Evolutionary conservation across 2,888 invertebrate genomes (phyloP).

Genomic region (Acleris holmiana): DNA sequence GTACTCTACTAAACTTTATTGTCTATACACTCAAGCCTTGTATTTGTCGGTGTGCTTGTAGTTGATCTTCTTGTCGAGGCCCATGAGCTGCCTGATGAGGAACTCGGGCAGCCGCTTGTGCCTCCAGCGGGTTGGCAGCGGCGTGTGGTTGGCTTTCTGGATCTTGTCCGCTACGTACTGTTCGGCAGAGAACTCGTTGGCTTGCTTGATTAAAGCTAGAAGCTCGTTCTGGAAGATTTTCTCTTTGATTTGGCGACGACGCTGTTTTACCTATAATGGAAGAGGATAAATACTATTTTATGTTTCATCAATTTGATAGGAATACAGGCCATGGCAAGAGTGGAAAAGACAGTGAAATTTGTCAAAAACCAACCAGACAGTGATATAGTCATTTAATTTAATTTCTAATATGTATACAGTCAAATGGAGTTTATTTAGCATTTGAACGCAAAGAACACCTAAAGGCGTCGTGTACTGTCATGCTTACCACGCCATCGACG

Average conservation of each 20-base stretch:
- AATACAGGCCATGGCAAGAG: too few relatives aligned
- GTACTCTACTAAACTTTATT: conserved; percentile 21
- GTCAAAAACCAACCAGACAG: too few relatives aligned
- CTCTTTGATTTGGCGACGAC: conserved; percentile 89
- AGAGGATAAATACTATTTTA: not conserved
- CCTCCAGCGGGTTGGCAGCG: conserved; percentile 83
- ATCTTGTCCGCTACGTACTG: conserved; percentile 88
- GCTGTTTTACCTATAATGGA: conserved; percentile 84
- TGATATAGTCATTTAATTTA: too few relatives aligned
- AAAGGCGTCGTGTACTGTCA: too few relatives aligned
- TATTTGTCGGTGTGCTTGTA: conserved; percentile 78
- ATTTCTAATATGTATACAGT: too few relatives aligned
- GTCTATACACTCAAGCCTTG: conserved; percentile 57
- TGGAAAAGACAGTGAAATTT: too few relatives aligned
- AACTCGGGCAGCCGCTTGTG: conserved; percentile 87
- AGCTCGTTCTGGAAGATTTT: conserved; percentile 90
- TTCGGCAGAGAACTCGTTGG: conserved; percentile 90
- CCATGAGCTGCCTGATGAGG: conserved; percentile 87
- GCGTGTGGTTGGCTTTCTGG: conserved; percentile 84
- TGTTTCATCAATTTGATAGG: too few relatives aligned
- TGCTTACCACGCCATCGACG: too few relatives aligned
- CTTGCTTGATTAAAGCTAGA: conserved; percentile 87
- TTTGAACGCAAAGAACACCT: too few relatives aligned
- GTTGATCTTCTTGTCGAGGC: conserved; percentile 83
- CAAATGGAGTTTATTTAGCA: too few relatives aligned